Conservation (phyloP, 1,140 invertebrate genomes). For the Drosophila leontia region DNA sequence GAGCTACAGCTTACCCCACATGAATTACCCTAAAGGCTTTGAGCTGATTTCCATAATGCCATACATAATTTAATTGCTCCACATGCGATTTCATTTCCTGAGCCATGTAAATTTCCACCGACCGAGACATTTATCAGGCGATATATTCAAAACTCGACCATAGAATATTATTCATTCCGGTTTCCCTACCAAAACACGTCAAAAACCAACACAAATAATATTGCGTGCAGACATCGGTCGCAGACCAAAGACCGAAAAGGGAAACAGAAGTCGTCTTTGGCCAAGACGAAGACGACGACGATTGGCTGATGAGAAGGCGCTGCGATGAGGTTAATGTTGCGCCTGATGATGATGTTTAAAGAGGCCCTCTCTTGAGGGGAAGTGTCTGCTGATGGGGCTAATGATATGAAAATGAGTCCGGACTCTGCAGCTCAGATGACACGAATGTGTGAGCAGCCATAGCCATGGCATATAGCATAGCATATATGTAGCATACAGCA, state of each 20-base stretch:
- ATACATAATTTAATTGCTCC: conserved; percentile 33
- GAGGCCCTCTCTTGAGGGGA: conserved; percentile 7
- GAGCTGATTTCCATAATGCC: conserved; percentile 40
- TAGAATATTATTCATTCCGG: conserved; percentile 55
- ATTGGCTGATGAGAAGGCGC: conserved; percentile 66
- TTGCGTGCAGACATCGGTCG: conserved; percentile 63
- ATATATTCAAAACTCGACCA: conserved; percentile 67
- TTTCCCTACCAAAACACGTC: conserved; percentile 27
- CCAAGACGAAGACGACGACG: conserved; percentile 41
- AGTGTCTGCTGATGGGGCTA: conserved; percentile 65
- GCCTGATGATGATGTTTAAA: conserved; percentile 52
- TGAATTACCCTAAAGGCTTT: conserved; percentile 16
- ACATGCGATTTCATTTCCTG: conserved; percentile 69
- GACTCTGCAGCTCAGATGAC: conserved; percentile 58
- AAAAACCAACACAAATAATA: conserved; percentile 61
- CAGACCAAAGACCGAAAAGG: conserved; percentile 20
- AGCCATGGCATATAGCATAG: conserved; percentile 1
- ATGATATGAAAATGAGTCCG: conserved; percentile 76
- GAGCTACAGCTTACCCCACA: neutral
- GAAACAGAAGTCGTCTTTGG: conserved; percentile 70
- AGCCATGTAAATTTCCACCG: conserved; percentile 64
- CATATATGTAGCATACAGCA: conserved; percentile 24
- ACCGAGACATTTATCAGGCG: conserved; percentile 66
- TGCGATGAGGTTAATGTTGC: conserved; percentile 44
- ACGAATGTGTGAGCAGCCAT: conserved; percentile 52